Conservation (phyloP, 2,797 vertebrate genomes). For the Pempheris klunzingeri region DNA sequence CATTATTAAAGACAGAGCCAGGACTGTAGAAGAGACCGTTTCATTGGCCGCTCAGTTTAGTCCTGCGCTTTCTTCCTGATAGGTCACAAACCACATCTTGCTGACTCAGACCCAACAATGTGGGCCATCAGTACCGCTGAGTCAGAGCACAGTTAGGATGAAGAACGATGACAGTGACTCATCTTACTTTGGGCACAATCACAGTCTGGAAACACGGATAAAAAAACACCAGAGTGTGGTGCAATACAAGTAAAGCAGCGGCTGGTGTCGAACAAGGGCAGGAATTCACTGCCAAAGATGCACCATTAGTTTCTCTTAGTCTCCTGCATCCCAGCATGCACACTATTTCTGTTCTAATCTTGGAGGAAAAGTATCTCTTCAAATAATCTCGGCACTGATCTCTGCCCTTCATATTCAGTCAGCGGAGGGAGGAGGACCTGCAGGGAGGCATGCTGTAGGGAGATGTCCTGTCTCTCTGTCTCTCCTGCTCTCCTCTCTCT, state of each 20-base stretch:
- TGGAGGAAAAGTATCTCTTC: conserved; percentile 22
- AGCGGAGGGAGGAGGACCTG: conserved; percentile 15
- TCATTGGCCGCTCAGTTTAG: conserved; percentile 19
- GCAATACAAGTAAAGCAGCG: neutral
- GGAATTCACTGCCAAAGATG: neutral
- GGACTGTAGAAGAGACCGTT: conserved; percentile 1
- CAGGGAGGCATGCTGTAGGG: conserved; percentile 27
- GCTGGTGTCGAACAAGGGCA: neutral
- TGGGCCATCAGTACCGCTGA: conserved; percentile 51
- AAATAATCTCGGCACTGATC: conserved; percentile 30
- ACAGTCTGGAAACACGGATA: neutral
- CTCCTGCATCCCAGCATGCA: neutral
- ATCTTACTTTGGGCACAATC: conserved; percentile 16
- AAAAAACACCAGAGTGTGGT: neutral
- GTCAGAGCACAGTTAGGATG: conserved; percentile 51
- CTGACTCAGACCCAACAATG: conserved; percentile 46
- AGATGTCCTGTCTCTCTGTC: conserved; percentile 10
- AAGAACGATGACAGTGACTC: conserved; percentile 40
- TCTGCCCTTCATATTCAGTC: conserved; percentile 55
- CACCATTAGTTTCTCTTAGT: neutral
- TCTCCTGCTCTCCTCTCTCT: conserved; percentile 15
- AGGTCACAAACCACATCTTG: conserved; percentile 25
- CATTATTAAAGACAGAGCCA: conserved; percentile 28
- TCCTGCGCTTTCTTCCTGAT: conserved; percentile 12
- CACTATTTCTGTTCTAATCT: conserved; percentile 14